phyloP scores from a whole-genome alignment of 2,797 vertebrate species.

The Nyctibius grandis region DNA sequence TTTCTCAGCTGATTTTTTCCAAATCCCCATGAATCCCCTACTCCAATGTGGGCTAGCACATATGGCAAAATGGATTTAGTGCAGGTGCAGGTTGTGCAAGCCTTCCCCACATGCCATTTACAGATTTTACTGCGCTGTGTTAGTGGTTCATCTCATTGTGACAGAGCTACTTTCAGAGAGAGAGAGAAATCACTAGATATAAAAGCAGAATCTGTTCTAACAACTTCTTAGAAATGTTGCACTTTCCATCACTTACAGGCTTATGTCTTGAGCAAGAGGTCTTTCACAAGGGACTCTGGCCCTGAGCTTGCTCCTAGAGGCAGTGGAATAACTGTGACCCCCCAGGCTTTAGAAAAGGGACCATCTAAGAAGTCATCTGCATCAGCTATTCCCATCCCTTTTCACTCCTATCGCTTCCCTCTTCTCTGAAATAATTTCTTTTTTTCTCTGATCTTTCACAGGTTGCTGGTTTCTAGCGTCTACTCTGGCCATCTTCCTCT shows the following conservation, averaged over 20 bases:
- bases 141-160: not conserved
- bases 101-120: not conserved
- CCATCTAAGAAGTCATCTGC: not conserved
- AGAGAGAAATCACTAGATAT: rapidly evolving
- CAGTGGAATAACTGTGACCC: not conserved
- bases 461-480: not conserved
- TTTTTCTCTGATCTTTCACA: not conserved
- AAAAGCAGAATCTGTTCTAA: not conserved
- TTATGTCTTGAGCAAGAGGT: not conserved
- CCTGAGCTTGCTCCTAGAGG: not conserved
- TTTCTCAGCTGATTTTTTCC: not conserved
- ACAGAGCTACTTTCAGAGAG: not conserved
- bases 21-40: not conserved
- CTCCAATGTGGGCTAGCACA: not conserved
- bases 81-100: not conserved
- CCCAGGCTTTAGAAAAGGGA: not conserved
- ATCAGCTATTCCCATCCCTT: not conserved
- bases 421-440: not conserved
- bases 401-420: not conserved
- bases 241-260: not conserved
- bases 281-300: not conserved
- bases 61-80: not conserved
- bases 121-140: not conserved
- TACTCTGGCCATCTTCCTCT: not conserved
- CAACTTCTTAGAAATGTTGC: not conserved